phyloP scores from a whole-genome alignment of 92 coral and sea anemone genomes.

The Palythoa grandiflora region DNA sequence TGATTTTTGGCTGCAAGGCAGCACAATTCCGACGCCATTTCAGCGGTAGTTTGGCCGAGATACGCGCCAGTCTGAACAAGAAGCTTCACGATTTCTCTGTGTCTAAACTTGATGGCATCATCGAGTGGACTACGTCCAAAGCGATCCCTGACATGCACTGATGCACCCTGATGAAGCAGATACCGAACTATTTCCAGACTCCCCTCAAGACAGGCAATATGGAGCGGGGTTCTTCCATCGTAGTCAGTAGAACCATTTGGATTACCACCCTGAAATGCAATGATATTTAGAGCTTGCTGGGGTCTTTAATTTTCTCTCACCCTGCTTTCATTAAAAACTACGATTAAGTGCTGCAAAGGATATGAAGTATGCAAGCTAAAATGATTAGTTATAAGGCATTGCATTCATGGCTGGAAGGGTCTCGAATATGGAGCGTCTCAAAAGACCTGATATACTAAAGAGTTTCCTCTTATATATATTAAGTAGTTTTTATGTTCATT shows the following conservation, averaged over 20 bases:
- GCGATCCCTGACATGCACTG: conserved; percentile 86
- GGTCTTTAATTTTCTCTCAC: not conserved
- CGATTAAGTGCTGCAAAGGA: not conserved
- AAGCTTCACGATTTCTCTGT: conserved; percentile 76
- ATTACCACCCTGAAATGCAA: conserved; percentile 74
- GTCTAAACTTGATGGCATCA: conserved; percentile 87
- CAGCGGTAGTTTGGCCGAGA: conserved; percentile 68
- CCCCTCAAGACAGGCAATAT: conserved; percentile 90
- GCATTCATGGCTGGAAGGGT: too few species aligned
- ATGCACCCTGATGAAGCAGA: conserved; percentile 86
- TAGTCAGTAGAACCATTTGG: conserved; percentile 83
- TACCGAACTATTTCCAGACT: conserved; percentile 76
- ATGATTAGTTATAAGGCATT: too few species aligned
- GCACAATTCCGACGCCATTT: conserved; percentile 90
- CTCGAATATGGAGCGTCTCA: too few species aligned
- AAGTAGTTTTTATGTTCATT: too few species aligned
- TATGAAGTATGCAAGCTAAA: not conserved
- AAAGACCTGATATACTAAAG: too few species aligned
- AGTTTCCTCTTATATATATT: too few species aligned
- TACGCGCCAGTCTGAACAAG: conserved; percentile 82
- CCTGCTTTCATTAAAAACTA: not conserved
- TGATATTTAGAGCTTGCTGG: not conserved
- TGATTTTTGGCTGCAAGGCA: conserved; percentile 89
- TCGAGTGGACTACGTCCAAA: conserved; percentile 87
- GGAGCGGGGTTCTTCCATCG: conserved; percentile 95